Base-by-base conservation (phyloP, 2,797 vertebrate species). In the Gymnodraco acuticeps region DNA sequence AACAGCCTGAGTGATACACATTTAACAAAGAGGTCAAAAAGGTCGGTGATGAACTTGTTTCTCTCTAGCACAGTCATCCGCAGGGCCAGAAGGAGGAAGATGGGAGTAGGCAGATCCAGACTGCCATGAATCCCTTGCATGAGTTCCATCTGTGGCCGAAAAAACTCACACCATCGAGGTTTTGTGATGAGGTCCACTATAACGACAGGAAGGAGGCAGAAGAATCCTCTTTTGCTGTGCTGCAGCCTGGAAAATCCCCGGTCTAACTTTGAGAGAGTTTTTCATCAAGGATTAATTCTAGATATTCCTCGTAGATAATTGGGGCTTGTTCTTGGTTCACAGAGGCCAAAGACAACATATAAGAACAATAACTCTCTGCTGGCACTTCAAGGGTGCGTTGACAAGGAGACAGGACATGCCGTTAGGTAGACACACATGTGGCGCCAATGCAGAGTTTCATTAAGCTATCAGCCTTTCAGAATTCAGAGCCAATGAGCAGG, bases 1-100 rank as follows among this genome's bases (percentile, higher is more conserved):
- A 59, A 60, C 23, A 69, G 51, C 23, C 20, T 51, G 66, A 70
- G 3, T 60, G 13, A 77, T 38, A 54, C 42, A 52, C n/a, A 69
- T 2, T 12, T 33, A 54, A 31, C 27, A 47, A 64, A 61, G 27
- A 50, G 65, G 23, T 47, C 23, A 47, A 13, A 23, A 38, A 23
- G 31, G n/a, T 27, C 41, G 46, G 12, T 48, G 31, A 52, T 62
- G 7, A 73, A 48, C 60, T 59, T 59, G 23, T 48, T 38, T 16
- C 41, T 45, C 45, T 31, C 27, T 0, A 38, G 31, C 13, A 10
- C 0, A 56, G 41, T 5, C 48, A 70, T 31, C 61, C 16, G 13
- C 50, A 33, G 48, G 16, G 33, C 43, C 58, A 82, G 68, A 64
- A 53, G 41, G 16, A 80, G 45, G 13, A 33, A n/a, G 17, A 16